Percentiles rank a stretch among this genome's conserved stretches.
Evolutionary conservation across 1,140 invertebrate species (phyloP).

Genomic region (Mercenaria mercenaria): DNA sequence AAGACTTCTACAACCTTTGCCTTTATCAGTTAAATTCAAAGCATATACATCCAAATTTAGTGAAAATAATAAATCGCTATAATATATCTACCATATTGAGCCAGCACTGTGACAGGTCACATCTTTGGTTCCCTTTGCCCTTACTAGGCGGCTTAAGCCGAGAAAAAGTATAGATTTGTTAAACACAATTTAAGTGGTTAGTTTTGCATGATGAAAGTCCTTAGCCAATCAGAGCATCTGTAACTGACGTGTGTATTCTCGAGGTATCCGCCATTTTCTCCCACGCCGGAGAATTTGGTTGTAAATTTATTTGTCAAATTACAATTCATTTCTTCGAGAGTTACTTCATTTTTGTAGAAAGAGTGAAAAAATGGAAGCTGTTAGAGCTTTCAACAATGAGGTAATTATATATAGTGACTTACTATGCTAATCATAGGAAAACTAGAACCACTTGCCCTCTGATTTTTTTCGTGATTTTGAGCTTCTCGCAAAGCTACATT

Average conservation of each 20-base stretch:
- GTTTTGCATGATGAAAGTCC: no score
- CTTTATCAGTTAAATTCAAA: no score
- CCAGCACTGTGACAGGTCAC: no score
- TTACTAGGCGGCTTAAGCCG: no score
- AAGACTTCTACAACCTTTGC: no score
- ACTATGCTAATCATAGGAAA: background rate
- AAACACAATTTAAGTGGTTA: constrained; percentile 30
- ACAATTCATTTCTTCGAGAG: no score
- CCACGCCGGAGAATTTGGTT: constrained; percentile 57
- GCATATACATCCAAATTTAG: no score
- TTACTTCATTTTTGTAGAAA: no score
- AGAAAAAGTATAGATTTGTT: background rate
- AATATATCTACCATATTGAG: no score
- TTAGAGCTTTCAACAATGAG: constrained; percentile 85
- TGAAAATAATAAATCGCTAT: no score
- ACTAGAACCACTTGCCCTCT: background rate
- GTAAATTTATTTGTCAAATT: background rate
- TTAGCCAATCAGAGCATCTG: constrained; percentile 70
- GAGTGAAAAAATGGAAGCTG: constrained; percentile 79
- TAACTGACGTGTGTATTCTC: constrained; percentile 18
- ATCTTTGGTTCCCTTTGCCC: no score
- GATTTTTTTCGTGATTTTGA: background rate
- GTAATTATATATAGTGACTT: constrained; percentile 65
- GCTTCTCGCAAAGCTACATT: no score
- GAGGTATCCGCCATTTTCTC: constrained; percentile 65